phyloP scores from a whole-genome alignment of 2,113 vertebrate genomes.

The Hipposideros armiger region DNA sequence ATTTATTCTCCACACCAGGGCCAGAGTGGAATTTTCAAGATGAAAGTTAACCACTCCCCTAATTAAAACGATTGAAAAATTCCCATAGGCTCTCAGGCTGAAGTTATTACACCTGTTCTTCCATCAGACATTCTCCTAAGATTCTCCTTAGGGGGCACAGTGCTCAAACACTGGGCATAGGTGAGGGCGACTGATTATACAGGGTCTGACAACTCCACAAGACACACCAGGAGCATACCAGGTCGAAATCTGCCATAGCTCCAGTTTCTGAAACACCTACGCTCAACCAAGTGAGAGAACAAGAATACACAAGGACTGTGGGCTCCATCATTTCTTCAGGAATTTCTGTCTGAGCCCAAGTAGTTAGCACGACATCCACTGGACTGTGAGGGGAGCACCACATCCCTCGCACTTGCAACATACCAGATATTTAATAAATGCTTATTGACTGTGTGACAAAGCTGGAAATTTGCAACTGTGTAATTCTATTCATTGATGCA shows the following conservation, averaged over 20 bases:
- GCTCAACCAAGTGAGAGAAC: not conserved
- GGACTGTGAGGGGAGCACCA: not conserved
- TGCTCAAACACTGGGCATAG: not conserved
- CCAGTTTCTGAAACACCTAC: not conserved
- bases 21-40: conserved; percentile 17
- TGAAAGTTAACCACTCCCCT: not conserved
- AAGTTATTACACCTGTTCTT: not conserved
- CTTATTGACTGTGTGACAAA: conserved; percentile 23
- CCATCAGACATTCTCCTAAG: not conserved
- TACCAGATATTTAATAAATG: not conserved
- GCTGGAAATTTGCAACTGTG: not conserved
- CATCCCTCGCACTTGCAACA: not conserved
- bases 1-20: conserved; percentile 2
- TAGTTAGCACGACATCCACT: not conserved
- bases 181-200: not conserved
- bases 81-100: not conserved
- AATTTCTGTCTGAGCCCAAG: not conserved
- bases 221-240: accelerated
- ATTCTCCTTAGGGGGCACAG: not conserved
- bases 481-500: conserved; percentile 51
- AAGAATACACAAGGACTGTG: not conserved
- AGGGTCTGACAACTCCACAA: not conserved
- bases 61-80: conserved; percentile 58
- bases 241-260: not conserved
- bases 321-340: not conserved